These are phyloP conservation scores for Chymomyza costata DNA, from an alignment of 1,140 invertebrate species.

Conservation along the genomic window DNA sequence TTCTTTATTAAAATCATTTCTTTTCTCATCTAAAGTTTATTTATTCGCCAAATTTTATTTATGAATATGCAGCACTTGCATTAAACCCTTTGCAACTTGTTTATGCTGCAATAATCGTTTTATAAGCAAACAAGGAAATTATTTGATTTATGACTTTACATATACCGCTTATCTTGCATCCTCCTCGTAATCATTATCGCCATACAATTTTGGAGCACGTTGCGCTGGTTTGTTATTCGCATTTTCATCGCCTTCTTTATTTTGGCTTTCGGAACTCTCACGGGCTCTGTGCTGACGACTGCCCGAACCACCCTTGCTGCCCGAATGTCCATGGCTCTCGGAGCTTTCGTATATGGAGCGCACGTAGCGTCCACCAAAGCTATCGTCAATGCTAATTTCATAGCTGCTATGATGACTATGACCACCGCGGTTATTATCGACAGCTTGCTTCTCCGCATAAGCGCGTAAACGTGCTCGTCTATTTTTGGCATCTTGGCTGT, in stretches of 20 bases:
- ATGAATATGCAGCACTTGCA: too few species aligned
- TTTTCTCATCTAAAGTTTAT: too few species aligned
- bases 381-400: slow-evolving; percentile 63
- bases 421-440: background rate
- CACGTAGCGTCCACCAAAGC: slow-evolving; percentile 51
- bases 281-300: background rate
- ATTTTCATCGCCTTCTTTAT: background rate
- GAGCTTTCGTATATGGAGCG: slow-evolving; percentile 60
- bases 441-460: background rate
- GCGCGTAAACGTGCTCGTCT: background rate
- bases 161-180: too few species aligned
- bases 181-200: slow-evolving; percentile 42
- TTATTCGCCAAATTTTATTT: too few species aligned
- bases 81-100: too few species aligned
- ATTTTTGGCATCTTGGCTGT: slow-evolving; percentile 31
- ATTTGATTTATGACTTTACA: too few species aligned
- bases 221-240: background rate
- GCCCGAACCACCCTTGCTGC: slow-evolving; percentile 24
- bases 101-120: too few species aligned
- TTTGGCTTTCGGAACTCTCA: background rate
- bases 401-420: slow-evolving; percentile 62
- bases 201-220: background rate
- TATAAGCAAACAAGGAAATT: too few species aligned
- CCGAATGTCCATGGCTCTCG: slow-evolving; percentile 48
- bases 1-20: too few species aligned